Evolutionary conservation across 2,113 vertebrate species (phyloP).

Genomic region (Fregata magnificens): DNA sequence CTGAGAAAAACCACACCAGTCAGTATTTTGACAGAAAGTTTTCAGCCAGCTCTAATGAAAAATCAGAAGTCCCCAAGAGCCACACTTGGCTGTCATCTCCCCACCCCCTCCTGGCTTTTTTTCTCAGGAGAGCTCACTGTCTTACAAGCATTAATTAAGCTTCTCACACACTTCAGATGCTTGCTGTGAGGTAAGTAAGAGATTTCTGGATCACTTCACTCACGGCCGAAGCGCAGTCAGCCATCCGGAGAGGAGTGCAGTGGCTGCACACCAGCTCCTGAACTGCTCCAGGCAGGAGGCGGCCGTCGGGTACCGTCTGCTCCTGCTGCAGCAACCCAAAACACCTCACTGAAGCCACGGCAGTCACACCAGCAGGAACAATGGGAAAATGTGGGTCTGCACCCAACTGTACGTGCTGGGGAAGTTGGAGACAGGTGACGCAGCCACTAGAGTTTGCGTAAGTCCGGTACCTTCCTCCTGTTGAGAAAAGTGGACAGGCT

Average conservation of each 20-base stretch:
- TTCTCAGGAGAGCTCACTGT: background rate
- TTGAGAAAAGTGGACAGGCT: background rate
- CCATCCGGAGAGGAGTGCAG: fast-evolving
- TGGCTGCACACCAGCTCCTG: background rate
- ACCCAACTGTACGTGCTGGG: fast-evolving
- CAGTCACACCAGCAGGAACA: too few relatives aligned
- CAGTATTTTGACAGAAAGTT: background rate
- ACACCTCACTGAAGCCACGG: background rate
- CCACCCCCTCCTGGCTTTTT: background rate
- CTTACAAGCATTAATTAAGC: background rate
- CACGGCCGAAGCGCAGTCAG: fast-evolving
- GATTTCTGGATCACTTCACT: background rate
- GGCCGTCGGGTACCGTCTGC: fast-evolving
- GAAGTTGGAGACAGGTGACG: background rate
- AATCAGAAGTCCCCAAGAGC: background rate
- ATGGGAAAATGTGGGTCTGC: background rate
- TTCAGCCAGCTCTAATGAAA: background rate
- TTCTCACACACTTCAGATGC: background rate
- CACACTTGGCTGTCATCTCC: background rate
- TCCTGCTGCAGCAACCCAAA: background rate
- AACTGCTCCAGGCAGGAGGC: background rate
- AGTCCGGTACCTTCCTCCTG: background rate
- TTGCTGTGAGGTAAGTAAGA: background rate
- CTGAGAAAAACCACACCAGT: background rate
- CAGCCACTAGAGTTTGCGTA: too few relatives aligned